Evolutionary conservation across 1,140 invertebrate species (phyloP).

Genomic region (Ips nitidus): DNA sequence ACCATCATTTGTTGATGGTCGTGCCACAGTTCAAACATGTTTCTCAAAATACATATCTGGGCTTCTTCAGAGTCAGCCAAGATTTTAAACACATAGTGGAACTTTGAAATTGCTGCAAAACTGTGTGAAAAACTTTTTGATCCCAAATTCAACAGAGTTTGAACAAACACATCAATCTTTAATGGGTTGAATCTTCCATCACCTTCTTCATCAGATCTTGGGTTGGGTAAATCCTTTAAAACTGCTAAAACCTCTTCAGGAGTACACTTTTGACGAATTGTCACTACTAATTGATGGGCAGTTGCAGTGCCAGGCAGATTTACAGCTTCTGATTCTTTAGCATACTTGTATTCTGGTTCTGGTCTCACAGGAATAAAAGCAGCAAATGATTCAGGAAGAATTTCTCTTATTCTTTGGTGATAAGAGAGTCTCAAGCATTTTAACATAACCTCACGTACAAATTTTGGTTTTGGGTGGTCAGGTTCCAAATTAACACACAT

Average conservation of each 20-base stretch:
- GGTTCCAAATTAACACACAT: constrained; percentile 79
- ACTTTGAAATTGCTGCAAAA: constrained; percentile 96
- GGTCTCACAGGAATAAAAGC: constrained; percentile 78
- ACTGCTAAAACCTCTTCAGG: constrained; percentile 90
- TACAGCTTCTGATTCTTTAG: constrained; percentile 72
- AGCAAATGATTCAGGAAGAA: constrained; percentile 87
- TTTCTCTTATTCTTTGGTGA: constrained; percentile 88
- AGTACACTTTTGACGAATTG: constrained; percentile 85
- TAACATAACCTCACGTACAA: constrained; percentile 88
- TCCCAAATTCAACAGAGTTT: constrained; percentile 89
- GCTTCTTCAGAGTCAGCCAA: constrained; percentile 93
- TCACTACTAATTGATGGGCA: constrained; percentile 80
- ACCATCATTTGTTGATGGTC: constrained; percentile 97
- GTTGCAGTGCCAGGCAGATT: constrained; percentile 78
- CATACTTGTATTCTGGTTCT: constrained; percentile 81
- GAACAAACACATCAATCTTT: constrained; percentile 96
- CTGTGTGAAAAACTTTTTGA: constrained; percentile 98
- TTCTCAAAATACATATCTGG: constrained; percentile 91
- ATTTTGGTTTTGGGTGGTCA: constrained; percentile 94
- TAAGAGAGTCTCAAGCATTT: constrained; percentile 94
- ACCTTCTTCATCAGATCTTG: constrained; percentile 63
- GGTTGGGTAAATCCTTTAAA: constrained; percentile 82
- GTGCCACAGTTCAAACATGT: constrained; percentile 93
- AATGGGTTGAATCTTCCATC: constrained; percentile 78
- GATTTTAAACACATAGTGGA: constrained; percentile 91